Conservation (phyloP, 2,888 invertebrate genomes). For the Megaustenia siamemsis region DNA sequence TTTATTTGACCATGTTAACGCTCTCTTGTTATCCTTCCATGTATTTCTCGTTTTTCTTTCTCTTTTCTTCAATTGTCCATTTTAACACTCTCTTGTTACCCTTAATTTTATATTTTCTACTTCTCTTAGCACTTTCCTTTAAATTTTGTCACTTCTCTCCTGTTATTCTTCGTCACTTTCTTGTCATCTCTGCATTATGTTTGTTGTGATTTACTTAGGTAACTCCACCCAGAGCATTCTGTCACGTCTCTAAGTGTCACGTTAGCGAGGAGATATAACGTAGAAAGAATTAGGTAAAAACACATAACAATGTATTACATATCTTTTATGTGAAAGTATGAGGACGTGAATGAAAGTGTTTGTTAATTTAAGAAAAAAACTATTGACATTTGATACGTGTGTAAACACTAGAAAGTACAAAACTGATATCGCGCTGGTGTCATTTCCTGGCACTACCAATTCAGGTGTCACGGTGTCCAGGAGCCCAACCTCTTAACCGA, state of each 20-base stretch:
- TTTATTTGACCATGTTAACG: not conserved
- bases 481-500: not conserved
- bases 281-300: too few relatives aligned
- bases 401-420: not conserved
- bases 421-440: not conserved
- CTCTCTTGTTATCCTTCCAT: not conserved
- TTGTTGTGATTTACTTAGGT: too few relatives aligned
- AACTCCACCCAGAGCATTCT: too few relatives aligned
- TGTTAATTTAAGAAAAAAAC: too few relatives aligned
- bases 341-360: too few relatives aligned
- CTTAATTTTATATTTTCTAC: not conserved
- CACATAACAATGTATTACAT: too few relatives aligned
- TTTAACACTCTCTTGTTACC: not conserved
- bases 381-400: not conserved
- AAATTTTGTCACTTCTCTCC: not conserved
- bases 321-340: too few relatives aligned
- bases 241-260: too few relatives aligned
- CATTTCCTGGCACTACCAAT: not conserved
- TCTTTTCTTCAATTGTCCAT: not conserved
- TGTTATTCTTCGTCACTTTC: not conserved
- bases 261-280: too few relatives aligned
- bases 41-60: not conserved
- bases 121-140: not conserved
- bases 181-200: not conserved
- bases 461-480: not conserved